Conservation (phyloP, 2,888 invertebrate genomes). For the Lasioglossum marginatum region DNA sequence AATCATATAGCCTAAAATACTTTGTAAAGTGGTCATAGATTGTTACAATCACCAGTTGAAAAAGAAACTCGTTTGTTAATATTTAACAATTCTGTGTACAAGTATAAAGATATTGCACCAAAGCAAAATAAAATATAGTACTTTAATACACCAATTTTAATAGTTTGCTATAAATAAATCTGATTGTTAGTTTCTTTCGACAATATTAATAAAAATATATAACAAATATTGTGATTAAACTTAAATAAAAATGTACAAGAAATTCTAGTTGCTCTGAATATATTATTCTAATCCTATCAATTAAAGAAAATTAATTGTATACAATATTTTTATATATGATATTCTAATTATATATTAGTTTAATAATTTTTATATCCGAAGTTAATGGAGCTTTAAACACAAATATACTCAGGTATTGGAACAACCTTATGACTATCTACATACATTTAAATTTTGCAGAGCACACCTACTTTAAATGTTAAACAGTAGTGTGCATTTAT, state of each 20-base stretch:
- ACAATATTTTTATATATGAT: constrained; percentile 3
- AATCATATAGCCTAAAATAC: constrained; percentile 58
- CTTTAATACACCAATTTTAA: constrained; percentile 18
- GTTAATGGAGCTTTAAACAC: constrained; percentile 23
- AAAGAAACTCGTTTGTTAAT: constrained; percentile 27
- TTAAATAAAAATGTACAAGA: constrained; percentile 28
- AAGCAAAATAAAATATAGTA: constrained; percentile 32
- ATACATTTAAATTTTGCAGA: constrained; percentile 53
- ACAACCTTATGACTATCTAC: constrained; percentile 65
- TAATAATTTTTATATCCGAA: constrained; percentile 26
- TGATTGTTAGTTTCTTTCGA: constrained; percentile 12
- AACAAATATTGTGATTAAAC: constrained; percentile 34
- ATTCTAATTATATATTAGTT: constrained; percentile 32
- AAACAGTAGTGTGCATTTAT: constrained; percentile 54
- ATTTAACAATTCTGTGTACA: constrained; percentile 39
- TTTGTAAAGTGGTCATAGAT: constrained; percentile 63
- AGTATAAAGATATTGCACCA: constrained; percentile 54
- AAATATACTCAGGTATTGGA: constrained; percentile 60
- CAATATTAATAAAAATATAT: constrained; percentile 27
- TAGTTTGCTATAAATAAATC: constrained; percentile 24
- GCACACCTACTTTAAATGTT: constrained; percentile 41
- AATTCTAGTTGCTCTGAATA: constrained; percentile 9
- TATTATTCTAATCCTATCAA: constrained; percentile 27
- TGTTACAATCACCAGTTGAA: constrained; percentile 63
- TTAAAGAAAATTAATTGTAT: constrained; percentile 24